Evolutionary conservation across 2,888 invertebrate genomes (phyloP).

Genomic region (Hirtodrosophila alboralis): DNA sequence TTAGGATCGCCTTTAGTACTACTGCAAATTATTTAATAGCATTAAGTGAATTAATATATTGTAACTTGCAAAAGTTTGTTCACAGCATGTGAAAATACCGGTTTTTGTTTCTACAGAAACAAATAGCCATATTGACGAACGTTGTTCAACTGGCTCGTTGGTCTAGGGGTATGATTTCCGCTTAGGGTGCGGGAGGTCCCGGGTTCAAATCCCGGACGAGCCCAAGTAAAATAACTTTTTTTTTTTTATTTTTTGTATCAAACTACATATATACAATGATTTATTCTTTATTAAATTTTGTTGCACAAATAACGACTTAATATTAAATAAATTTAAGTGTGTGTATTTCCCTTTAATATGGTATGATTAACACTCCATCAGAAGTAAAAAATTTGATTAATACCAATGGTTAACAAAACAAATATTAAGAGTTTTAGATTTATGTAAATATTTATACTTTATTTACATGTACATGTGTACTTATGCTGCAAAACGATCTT

Average conservation of each 20-base stretch:
- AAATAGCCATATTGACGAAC: not conserved
- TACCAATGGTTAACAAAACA: constrained; percentile 77
- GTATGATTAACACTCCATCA: constrained; percentile 62
- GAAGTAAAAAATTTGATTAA: constrained; percentile 62
- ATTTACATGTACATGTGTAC: constrained; percentile 36
- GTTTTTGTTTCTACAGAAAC: not conserved
- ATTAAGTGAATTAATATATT: not conserved
- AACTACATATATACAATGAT: constrained; percentile 66
- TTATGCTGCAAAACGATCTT: constrained; percentile 55
- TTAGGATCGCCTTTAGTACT: no score
- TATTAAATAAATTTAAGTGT: constrained; percentile 70
- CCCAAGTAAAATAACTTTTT: constrained; percentile 51
- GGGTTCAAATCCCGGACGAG: constrained; percentile 85
- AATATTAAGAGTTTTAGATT: constrained; percentile 38
- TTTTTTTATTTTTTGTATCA: constrained; percentile 30
- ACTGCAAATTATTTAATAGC: no score
- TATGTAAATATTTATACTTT: constrained; percentile 38
- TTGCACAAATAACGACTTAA: constrained; percentile 76
- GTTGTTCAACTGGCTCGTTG: constrained; percentile 75
- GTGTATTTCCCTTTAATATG: constrained; percentile 46
- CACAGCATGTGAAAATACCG: constrained; percentile 7
- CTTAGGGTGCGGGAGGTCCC: constrained; percentile 85
- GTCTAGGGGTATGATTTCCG: constrained; percentile 85
- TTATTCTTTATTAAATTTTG: constrained; percentile 63
- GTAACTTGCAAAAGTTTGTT: not conserved